phyloP scores from a whole-genome alignment of 2,113 vertebrate species.

The Archilochus colubris region DNA sequence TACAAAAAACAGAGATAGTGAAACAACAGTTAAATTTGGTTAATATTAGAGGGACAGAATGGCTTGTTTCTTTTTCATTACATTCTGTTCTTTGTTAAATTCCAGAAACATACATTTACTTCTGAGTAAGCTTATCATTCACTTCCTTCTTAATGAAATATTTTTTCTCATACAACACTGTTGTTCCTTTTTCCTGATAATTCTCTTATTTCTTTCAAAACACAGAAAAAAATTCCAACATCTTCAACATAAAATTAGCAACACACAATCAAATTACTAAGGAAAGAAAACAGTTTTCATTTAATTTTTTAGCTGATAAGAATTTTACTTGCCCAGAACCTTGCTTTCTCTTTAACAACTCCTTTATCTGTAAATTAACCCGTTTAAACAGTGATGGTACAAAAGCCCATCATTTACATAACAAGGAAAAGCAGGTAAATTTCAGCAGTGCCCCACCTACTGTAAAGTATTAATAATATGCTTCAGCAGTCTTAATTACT shows the following conservation, averaged over 20 bases:
- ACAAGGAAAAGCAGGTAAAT: slow-evolving; percentile 60
- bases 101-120: background rate
- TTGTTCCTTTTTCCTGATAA: background rate
- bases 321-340: background rate
- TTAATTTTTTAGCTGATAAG: slow-evolving; percentile 18
- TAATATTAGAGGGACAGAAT: rapidly evolving
- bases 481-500: slow-evolving; percentile 80
- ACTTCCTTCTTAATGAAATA: background rate
- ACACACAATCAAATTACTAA: background rate
- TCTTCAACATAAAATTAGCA: background rate
- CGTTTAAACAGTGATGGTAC: slow-evolving; percentile 21
- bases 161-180: background rate
- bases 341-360: background rate
- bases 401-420: slow-evolving; percentile 32
- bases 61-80: background rate
- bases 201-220: background rate
- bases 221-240: background rate
- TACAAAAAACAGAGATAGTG: background rate
- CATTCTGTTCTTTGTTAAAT: background rate
- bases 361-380: slow-evolving; percentile 47
- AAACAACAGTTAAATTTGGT: background rate
- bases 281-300: slow-evolving; percentile 12
- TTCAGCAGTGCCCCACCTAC: slow-evolving; percentile 46
- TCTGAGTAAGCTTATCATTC: background rate
- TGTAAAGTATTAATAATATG: slow-evolving; percentile 77